A percentile compares a stretch with the other conserved stretches of the same genome.
Conservation (phyloP, 2,797 vertebrate species). For the Hippoglossus hippoglossus region DNA sequence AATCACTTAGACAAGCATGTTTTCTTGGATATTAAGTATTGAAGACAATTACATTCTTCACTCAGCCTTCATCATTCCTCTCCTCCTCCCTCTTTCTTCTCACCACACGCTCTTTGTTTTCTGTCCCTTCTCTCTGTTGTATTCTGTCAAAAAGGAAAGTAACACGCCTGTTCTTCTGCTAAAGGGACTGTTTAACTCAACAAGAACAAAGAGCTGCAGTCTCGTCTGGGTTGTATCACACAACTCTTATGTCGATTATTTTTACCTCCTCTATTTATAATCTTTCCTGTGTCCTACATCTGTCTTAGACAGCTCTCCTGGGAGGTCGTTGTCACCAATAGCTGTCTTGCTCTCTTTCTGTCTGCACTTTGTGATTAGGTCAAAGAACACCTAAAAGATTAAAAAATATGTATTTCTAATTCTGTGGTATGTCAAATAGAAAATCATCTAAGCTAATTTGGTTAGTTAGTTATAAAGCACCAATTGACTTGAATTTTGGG, state of each 20-base stretch:
- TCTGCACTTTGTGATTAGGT: constrained; percentile 66
- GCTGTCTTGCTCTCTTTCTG: constrained; percentile 65
- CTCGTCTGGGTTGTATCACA: constrained; percentile 61
- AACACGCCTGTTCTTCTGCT: constrained; percentile 33
- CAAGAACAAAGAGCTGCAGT: constrained; percentile 55
- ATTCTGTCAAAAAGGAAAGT: constrained; percentile 41
- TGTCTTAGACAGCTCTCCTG: constrained; percentile 65
- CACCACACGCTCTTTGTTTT: constrained; percentile 30
- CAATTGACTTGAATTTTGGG: background rate
- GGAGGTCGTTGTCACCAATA: constrained; percentile 73
- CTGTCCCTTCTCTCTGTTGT: constrained; percentile 32
- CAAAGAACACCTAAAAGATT: constrained; percentile 33
- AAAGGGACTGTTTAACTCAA: constrained; percentile 47
- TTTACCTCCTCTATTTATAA: constrained; percentile 83
- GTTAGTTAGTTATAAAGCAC: background rate
- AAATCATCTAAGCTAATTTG: constrained; percentile 1
- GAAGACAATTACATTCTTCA: constrained; percentile 58
- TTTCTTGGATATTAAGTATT: constrained; percentile 68
- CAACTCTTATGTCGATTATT: constrained; percentile 71
- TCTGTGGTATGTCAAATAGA: constrained; percentile 17
- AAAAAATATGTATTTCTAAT: background rate
- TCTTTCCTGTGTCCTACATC: constrained; percentile 79
- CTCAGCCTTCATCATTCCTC: constrained; percentile 18
- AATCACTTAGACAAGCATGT: constrained; percentile 57
- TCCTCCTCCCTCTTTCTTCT: background rate